Evolutionary conservation across 2,797 vertebrate species (phyloP), one percentile per base, ranked within the genome.

Genomic region (Glossophaga mutica): DNA sequence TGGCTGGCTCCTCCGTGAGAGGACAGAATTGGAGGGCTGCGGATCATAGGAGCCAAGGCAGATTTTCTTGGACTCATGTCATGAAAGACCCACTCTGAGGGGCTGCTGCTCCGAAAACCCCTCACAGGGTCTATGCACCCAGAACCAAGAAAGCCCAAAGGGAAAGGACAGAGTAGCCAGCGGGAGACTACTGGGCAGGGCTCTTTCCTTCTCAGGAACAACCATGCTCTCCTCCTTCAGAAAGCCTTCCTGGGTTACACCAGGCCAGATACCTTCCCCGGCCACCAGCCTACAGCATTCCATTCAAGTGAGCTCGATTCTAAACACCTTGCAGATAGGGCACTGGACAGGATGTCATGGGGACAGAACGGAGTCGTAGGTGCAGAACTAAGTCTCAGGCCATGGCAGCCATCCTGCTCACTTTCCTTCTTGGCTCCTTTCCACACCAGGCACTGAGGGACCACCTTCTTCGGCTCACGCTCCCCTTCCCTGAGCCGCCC

Each of bases 381-480:
- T 24, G 22, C 55, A 26, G 55, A 46, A 32, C 22, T 18, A 9
- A 39, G 19, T 26, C 48, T 44, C 6, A 0, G 37, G 73, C 34
- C 22, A 2, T 9, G 39, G 4, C 18, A 5, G 32, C 19, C 4
- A 15, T 4, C 2, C 5, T 2, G n/a, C 19, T 32, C 77, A 18
- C n/a, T 50, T 34, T 29, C 6, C 10, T 6, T n/a, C 71, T 24
- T 16, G 59, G 37, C 0, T 3, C 34, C 77, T 57, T 37, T 73
- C 44, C n/a, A 67, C 9, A 57, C 9, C 2, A 39, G 48, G 55
- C 18, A 52, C 4, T n/a, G 22, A 21, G 79, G 22, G 18, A 26
- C 57, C 57, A 57, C 57, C 10, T 57, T 76, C 90, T 71, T 26
- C 46, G 59, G 42, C n/a, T n/a, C 59, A 44, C 2, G 29, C 9